phyloP scores from a whole-genome alignment of 2,797 vertebrate genomes.

The Diceros bicornis region DNA sequence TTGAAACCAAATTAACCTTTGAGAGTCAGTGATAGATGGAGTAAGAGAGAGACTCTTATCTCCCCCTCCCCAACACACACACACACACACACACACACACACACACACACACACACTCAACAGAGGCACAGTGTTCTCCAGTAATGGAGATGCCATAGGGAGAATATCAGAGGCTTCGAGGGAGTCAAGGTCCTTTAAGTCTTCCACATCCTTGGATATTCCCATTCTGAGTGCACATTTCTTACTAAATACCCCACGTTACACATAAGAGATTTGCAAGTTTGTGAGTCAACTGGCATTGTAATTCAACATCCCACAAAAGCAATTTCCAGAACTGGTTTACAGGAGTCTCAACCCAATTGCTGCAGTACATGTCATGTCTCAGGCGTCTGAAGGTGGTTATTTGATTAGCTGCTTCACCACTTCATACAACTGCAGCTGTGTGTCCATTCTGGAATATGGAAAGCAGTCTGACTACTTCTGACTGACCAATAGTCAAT shows the following conservation, averaged over 20 bases:
- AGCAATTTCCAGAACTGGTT: neutral
- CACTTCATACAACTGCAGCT: too few species aligned
- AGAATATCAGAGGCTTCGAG: neutral
- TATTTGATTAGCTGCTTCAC: neutral
- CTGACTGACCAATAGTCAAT: neutral
- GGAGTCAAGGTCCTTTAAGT: neutral
- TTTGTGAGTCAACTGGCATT: neutral
- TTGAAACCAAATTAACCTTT: neutral
- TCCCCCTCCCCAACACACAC: neutral
- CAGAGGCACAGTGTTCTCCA: neutral
- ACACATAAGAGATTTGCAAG: neutral
- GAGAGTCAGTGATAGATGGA: neutral
- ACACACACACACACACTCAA: too few species aligned
- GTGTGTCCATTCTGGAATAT: neutral
- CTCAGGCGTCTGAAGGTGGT: neutral
- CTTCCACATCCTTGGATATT: neutral
- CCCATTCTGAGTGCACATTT: neutral
- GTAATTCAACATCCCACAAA: neutral
- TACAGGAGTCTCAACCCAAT: neutral
- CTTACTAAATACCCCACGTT: neutral
- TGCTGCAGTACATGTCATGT: neutral
- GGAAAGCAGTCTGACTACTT: neutral
- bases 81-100: neutral
- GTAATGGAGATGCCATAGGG: neutral
- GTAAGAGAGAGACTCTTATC: neutral